A percentile compares a stretch with the other conserved stretches of the same genome.
Conservation (phyloP, 1,140 invertebrate species). For the Drepana arcuata region DNA sequence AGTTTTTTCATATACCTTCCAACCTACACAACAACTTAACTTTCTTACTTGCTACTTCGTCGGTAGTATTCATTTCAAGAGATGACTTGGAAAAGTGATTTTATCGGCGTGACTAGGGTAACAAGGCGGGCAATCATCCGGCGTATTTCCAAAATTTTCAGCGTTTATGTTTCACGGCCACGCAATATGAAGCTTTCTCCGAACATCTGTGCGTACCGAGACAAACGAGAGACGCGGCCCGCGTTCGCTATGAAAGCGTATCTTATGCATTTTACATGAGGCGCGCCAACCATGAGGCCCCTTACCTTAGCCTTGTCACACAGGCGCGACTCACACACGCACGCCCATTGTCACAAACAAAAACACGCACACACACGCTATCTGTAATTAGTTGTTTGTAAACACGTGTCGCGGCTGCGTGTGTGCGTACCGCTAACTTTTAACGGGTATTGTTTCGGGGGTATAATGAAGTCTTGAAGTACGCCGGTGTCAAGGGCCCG, state of each 20-base stretch:
- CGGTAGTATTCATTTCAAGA: too few species aligned
- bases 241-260: slow-evolving; percentile 42
- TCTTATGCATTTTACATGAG: slow-evolving; percentile 75
- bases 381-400: slow-evolving; percentile 56
- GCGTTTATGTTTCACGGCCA: slow-evolving; percentile 44
- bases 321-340: slow-evolving; percentile 38
- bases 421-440: slow-evolving; percentile 17
- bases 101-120: too few species aligned
- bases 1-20: too few species aligned
- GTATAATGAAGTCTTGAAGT: slow-evolving; percentile 45
- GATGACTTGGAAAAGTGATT: too few species aligned
- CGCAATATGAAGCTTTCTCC: slow-evolving; percentile 43
- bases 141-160: background rate
- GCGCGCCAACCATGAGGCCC: slow-evolving; percentile 30
- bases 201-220: slow-evolving; percentile 40
- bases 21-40: too few species aligned
- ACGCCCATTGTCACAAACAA: slow-evolving; percentile 13
- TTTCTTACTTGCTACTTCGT: too few species aligned
- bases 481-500: slow-evolving; percentile 32
- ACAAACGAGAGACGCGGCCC: slow-evolving; percentile 28
- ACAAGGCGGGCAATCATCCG: too few species aligned
- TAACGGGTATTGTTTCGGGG: slow-evolving; percentile 29
- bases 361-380: slow-evolving; percentile 34
- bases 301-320: slow-evolving; percentile 47
- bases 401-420: slow-evolving; percentile 26